Base-by-base conservation (phyloP, 1,140 invertebrate species). In the Pseudomyrmex sp. region DNA sequence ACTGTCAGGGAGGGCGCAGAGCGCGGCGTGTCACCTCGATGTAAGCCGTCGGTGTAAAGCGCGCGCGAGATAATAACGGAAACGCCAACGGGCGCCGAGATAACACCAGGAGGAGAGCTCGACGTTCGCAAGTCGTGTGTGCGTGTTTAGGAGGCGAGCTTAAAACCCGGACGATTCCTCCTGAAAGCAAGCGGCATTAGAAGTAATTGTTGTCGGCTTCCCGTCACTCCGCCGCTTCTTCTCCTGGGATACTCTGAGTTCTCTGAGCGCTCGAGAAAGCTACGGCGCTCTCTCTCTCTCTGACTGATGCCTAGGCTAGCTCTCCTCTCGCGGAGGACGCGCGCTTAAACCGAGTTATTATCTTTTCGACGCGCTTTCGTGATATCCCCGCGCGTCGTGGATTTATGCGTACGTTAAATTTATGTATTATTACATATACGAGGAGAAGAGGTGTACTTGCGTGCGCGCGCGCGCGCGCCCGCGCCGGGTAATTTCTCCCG, bases 321-420 rank as follows among this genome's bases (percentile, higher is more conserved):
- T 59, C 44, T 59, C 58, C 58, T 62, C 44, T 10, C 18, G 56
- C 56, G 58, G 20, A 62, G 59, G 10, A 13, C 58, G 44, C 66
- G 66, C 66, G 66, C 44, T 79, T 70, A 80, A 80, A 80, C 65
- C 76, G 76, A 80, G 76, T 72, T 72, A 80, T 80, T 80, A 80
- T 80, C 76, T 72, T 80, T 72, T 72, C 76, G 76, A 80, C 76
- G 72, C 76, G 76, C 76, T 80, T 59, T 80, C 54, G 23, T 61
- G 72, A 80, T 72, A 80, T 48, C 20, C 54, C 66, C 20, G 44
- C 76, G 35, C 35, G 4, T 26, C 35, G 52, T 80, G 54, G 76
- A 80, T 80, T 80, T 80, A 80, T 80, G 76, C 76, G 76, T 80
- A 72, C 66, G 66, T 80, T 80, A 80, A 80, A 80, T 80, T 80